phyloP scores from a whole-genome alignment of 2,888 invertebrate species.

The Callyntrura guangdongensis region DNA sequence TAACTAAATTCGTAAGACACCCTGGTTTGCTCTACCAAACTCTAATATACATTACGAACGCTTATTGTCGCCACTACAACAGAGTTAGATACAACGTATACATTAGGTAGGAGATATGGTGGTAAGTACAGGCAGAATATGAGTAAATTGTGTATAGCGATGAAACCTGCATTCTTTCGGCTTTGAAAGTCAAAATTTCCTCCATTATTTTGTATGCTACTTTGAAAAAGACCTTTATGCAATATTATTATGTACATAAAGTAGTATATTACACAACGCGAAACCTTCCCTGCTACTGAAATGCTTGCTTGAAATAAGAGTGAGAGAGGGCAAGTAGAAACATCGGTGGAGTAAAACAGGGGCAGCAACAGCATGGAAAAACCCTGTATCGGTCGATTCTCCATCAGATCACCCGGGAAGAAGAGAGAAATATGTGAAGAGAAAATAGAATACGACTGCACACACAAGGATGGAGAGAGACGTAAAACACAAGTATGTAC shows the following conservation, averaged over 20 bases:
- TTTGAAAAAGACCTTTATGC: slow-evolving; percentile 66
- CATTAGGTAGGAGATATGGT: neutral
- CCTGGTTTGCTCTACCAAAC: slow-evolving; percentile 1
- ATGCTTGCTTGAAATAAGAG: slow-evolving; percentile 49
- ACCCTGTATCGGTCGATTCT: slow-evolving; percentile 84
- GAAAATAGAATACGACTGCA: slow-evolving; percentile 56
- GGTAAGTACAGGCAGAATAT: neutral
- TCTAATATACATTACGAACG: slow-evolving; percentile 63
- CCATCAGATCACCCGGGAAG: slow-evolving; percentile 83
- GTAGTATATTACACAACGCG: slow-evolving; percentile 72
- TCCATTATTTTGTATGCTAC: slow-evolving; percentile 56
- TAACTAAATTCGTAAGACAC: neutral
- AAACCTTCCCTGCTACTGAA: slow-evolving; percentile 32
- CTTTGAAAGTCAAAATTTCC: slow-evolving; percentile 56
- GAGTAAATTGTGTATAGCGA: slow-evolving; percentile 40
- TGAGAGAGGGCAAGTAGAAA: slow-evolving; percentile 61
- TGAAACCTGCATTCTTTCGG: slow-evolving; percentile 56
- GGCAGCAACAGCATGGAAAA: slow-evolving; percentile 79
- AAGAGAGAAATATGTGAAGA: slow-evolving; percentile 75
- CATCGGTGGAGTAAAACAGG: slow-evolving; percentile 56
- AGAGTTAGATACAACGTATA: neutral
- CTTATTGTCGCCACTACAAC: slow-evolving; percentile 21
- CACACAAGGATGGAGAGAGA: slow-evolving; percentile 56
- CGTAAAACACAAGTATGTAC: slow-evolving; percentile 55
- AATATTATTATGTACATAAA: slow-evolving; percentile 68